Conservation (phyloP, 2,888 invertebrate species). For the Hirtodrosophila cameraria region DNA sequence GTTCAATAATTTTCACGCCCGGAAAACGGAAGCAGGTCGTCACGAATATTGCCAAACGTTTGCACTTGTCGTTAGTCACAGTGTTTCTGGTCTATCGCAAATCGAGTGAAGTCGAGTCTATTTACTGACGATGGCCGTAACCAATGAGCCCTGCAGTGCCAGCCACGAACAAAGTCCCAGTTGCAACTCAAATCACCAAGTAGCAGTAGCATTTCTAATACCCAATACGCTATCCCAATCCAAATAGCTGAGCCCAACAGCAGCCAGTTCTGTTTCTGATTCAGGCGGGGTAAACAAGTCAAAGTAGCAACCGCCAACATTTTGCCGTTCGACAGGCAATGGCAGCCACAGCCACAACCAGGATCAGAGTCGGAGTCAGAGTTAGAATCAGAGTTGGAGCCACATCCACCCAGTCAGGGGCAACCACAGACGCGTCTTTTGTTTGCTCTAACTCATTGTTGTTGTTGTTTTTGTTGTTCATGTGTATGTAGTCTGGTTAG, state of each 20-base stretch:
- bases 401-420: constrained; percentile 26
- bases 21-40: constrained; percentile 31
- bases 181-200: no score
- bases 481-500: constrained; percentile 49
- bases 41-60: constrained; percentile 37
- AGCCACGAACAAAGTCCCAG: no score
- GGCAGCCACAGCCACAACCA: constrained; percentile 21
- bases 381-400: constrained; percentile 19
- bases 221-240: no score
- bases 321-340: constrained; percentile 60
- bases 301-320: constrained; percentile 67
- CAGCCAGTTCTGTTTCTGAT: constrained; percentile 18
- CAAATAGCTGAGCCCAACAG: constrained; percentile 6
- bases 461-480: constrained; percentile 28
- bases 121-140: constrained; percentile 60
- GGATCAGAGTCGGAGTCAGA: no score
- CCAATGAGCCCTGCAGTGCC: constrained; percentile 71
- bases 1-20: constrained; percentile 43
- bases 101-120: constrained; percentile 54
- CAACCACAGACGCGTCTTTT: constrained; percentile 80
- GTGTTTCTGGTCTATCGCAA: constrained; percentile 45
- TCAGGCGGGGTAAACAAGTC: constrained; percentile 63
- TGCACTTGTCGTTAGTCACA: constrained; percentile 52
- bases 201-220: not conserved
- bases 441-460: constrained; percentile 67